phyloP scores from a whole-genome alignment of 2,797 vertebrate species.

The Phoeniculus purpureus region DNA sequence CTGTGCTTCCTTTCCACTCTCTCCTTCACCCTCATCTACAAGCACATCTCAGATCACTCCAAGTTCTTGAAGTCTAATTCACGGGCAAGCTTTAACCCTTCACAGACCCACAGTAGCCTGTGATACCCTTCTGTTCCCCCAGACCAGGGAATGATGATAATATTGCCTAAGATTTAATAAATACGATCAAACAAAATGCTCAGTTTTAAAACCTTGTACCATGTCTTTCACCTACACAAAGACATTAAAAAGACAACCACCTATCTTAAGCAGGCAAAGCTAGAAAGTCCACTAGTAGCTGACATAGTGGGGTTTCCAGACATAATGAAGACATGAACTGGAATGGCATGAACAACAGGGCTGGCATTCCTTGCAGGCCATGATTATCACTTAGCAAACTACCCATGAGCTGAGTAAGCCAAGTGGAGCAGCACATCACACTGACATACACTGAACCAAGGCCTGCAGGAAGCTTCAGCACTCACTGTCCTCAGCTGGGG shows the following conservation, averaged over 20 bases:
- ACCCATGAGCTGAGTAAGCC: constrained; percentile 13
- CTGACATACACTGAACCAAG: constrained; percentile 3
- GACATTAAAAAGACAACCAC: neutral
- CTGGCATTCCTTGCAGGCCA: constrained; percentile 43
- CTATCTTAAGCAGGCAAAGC: neutral
- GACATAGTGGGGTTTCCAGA: constrained; percentile 36
- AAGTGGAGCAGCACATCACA: constrained; percentile 44
- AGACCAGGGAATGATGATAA: neutral
- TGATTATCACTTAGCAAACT: constrained; percentile 50
- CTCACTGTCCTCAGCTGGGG: neutral
- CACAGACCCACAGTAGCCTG: neutral
- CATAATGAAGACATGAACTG: neutral
- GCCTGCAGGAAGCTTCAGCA: constrained; percentile 22
- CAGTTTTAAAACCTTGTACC: neutral
- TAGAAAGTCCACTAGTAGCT: neutral
- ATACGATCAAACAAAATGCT: neutral
- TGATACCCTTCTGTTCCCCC: neutral
- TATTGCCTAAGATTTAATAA: neutral
- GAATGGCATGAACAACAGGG: neutral
- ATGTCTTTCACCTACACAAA: neutral
- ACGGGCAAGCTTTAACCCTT: neutral
- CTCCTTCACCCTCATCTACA: neutral
- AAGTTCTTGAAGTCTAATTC: neutral
- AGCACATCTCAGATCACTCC: neutral
- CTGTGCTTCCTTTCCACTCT: neutral